Evolutionary conservation across 1,140 invertebrate species (phyloP), one percentile per base, ranked within the genome.

Genomic region (Platorchestia sp.): DNA sequence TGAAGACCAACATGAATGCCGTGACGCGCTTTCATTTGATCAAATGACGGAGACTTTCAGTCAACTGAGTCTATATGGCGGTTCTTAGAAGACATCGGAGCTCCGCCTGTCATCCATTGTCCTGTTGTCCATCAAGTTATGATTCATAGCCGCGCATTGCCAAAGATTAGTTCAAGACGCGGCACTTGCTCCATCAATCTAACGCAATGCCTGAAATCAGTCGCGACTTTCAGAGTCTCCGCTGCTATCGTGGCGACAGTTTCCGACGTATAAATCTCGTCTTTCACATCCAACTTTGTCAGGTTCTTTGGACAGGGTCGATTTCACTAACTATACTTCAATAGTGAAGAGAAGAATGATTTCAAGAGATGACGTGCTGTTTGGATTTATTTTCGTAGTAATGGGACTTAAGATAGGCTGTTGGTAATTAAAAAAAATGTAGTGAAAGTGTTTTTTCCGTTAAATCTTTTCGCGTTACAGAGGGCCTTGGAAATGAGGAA

Each of bases 131-230:
- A 93, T 93, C 91, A 93, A 40, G 43, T 44, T 93, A 93, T 93
- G 91, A 93, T 93, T 93, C 91, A 93, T 93, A 45, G 91, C 91
- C 19, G 91, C 91, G 44, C 91, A 93, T 45, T 93, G 91, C 91
- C 45, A 45, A 90, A 93, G 87, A 89, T 89, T 89, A 89, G 91
- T 93, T 93, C 45, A 45, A 93, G 43, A 93, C 43, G 45, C 91
- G 43, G 45, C 91, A 93, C 91, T 45, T 93, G 91, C 43, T 93
- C 91, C 91, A 93, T 93, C 91, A 93, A 93, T 93, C 91, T 93
- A 44, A 93, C 91, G 87, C 87, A 89, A 89, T 89, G 42, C 87
- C n/a, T 89, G 41, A 89, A 89, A 89, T 89, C 87, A 89, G 41
- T 89, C 41, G 87, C n/a, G 87, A 89, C 10, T 75, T 75, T 75